These are phyloP conservation scores for Galagoides demidoff DNA, from an alignment of 2,797 vertebrate species.

Conservation along the genomic window DNA sequence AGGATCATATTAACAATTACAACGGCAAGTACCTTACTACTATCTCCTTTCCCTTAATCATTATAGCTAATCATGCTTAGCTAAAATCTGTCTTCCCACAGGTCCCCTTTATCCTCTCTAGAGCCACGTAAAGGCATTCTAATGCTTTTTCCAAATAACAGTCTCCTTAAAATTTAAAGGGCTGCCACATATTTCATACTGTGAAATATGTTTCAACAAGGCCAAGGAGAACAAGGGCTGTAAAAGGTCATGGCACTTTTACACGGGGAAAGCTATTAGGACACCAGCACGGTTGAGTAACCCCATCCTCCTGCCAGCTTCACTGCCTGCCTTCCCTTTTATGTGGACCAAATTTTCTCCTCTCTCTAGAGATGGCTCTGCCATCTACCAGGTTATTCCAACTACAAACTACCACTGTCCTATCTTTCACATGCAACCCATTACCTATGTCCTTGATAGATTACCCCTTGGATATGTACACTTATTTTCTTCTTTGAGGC, in stretches of 20 bases:
- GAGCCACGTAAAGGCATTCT: constrained; percentile 43
- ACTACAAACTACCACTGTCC: neutral
- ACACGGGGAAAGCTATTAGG: neutral
- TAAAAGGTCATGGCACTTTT: neutral
- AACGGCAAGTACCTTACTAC: neutral
- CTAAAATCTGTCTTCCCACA: neutral
- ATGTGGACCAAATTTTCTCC: neutral
- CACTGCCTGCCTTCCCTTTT: neutral
- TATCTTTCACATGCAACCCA: neutral
- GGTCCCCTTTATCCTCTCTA: neutral
- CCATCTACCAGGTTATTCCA: neutral
- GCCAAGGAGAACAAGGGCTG: neutral
- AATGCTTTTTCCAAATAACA: constrained; percentile 62
- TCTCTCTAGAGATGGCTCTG: neutral
- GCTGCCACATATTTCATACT: constrained; percentile 59
- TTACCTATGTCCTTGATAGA: neutral
- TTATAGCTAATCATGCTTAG: constrained; percentile 40
- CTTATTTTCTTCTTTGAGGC: constrained; percentile 9
- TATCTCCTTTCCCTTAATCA: constrained; percentile 42
- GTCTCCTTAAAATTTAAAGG: constrained; percentile 73
- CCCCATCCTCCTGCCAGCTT: neutral
- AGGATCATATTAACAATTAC: neutral
- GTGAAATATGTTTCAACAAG: constrained; percentile 34
- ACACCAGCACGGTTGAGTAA: neutral
- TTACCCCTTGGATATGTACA: neutral